A percentile compares a stretch with the other conserved stretches of the same genome.
Evolutionary conservation across 2,113 vertebrate genomes (phyloP).

Genomic region (Channa maculata): DNA sequence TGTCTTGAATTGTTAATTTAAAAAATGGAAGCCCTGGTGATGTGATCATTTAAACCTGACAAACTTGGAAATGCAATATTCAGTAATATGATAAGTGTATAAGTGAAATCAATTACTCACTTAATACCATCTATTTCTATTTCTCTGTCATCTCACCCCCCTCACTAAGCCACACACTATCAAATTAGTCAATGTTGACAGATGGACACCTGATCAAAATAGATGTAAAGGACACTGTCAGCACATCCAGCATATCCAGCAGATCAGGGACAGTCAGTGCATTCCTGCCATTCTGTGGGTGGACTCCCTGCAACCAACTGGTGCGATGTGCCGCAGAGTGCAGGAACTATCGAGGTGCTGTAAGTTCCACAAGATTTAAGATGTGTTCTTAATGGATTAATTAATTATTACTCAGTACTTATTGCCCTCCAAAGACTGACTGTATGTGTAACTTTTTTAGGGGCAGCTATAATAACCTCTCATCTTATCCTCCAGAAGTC

Average conservation of each 20-base stretch:
- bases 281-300: slow-evolving; percentile 28
- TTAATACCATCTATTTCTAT: slow-evolving; percentile 2
- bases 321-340: background rate
- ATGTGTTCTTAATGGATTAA: background rate
- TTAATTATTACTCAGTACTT: no score
- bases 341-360: background rate
- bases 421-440: no score
- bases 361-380: background rate
- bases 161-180: background rate
- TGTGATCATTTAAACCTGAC: background rate
- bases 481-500: no score
- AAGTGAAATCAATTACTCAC: slow-evolving; percentile 2
- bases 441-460: no score
- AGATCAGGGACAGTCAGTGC: slow-evolving; percentile 11
- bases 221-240: slow-evolving; percentile 21
- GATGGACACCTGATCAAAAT: slow-evolving; percentile 21
- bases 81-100: background rate
- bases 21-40: background rate
- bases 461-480: no score
- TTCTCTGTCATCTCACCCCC: background rate
- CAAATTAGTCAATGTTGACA: slow-evolving; percentile 29
- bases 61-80: slow-evolving; percentile 1
- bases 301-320: slow-evolving; percentile 10
- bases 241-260: slow-evolving; percentile 1
- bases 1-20: background rate